Base-by-base conservation (phyloP, 2,888 invertebrate genomes). In the Glyphotaelius pellucidus region DNA sequence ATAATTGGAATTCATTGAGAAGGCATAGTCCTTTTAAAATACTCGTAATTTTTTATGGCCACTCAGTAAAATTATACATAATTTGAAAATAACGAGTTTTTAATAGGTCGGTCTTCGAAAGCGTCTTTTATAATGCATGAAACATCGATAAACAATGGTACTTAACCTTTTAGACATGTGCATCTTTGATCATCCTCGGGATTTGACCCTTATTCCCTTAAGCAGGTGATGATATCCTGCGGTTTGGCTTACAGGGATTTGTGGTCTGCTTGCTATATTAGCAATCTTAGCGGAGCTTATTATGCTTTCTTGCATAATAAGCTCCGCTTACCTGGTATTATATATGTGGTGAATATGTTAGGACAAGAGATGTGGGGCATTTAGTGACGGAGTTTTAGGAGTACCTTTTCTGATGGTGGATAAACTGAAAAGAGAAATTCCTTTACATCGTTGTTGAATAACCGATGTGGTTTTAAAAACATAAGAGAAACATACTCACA, bases 171-270 rank as follows among this genome's bases (percentile, higher is more conserved):
- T 67, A 67, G 25, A n/a, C 25, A 25, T 31, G 32, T 30, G 31
- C 83, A 83, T 83, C 83, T 83, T 35, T 35, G 83, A 35, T 15
- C 15, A 83, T 83, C 32, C 35, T 35, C 35, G 15, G 30, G 83
- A 83, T 83, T 83, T 35, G 86, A 30, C 42, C 86, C 52, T 47
- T 42, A 31, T 52, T 52, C 12, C 5, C 42, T 86, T 86, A 15
- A 42, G 32, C 87, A 87, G 52, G 32, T 31, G 52, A 47, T 14
- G 52, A 47, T 67, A 25, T 87, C 87, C 67, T 67, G 87, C 67
- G 87, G 52, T 87, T 52, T 47, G 52, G 25, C 47, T 87, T n/a
- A 12, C 30, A 3, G 30, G 85, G 47, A n/a, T 47, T 87, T 38
- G 85, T 38, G 38, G 25, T 47, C 38, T 25, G 87, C n/a, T 11